These are phyloP conservation scores for Pantherophis vulpinus DNA, from an alignment of 2,797 vertebrate species.

Conservation along the genomic window DNA sequence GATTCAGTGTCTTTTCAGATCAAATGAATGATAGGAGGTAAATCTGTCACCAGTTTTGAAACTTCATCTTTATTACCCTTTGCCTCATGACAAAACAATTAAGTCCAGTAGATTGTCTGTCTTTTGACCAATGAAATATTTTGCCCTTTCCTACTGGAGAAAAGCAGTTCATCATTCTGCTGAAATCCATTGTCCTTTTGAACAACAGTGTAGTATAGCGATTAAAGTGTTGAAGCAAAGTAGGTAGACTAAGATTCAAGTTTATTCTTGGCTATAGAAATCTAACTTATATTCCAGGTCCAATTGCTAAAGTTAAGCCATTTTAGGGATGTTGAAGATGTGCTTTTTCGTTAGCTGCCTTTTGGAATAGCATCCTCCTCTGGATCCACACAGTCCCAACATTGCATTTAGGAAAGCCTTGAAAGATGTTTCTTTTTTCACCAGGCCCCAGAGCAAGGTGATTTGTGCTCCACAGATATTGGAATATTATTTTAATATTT, in stretches of 20 bases:
- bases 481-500: background rate
- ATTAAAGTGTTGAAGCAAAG: background rate
- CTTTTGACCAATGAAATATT: background rate
- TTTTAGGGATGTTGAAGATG: background rate
- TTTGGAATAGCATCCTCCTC: background rate
- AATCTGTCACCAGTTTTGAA: slow-evolving; percentile 48
- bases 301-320: background rate
- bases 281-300: background rate
- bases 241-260: background rate
- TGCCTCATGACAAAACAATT: slow-evolving; percentile 10
- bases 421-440: background rate
- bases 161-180: background rate
- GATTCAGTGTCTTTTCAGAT: slow-evolving; percentile 64
- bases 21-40: slow-evolving; percentile 18
- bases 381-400: background rate
- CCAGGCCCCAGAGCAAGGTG: background rate
- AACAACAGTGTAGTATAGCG: background rate
- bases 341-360: background rate
- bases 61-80: slow-evolving; percentile 13
- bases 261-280: background rate
- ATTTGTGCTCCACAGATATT: background rate
- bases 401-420: background rate
- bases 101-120: background rate
- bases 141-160: background rate
- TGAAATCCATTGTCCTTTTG: background rate